Evolutionary conservation across 2,113 vertebrate species (phyloP).

Genomic region (Illadopsis cleaveri): DNA sequence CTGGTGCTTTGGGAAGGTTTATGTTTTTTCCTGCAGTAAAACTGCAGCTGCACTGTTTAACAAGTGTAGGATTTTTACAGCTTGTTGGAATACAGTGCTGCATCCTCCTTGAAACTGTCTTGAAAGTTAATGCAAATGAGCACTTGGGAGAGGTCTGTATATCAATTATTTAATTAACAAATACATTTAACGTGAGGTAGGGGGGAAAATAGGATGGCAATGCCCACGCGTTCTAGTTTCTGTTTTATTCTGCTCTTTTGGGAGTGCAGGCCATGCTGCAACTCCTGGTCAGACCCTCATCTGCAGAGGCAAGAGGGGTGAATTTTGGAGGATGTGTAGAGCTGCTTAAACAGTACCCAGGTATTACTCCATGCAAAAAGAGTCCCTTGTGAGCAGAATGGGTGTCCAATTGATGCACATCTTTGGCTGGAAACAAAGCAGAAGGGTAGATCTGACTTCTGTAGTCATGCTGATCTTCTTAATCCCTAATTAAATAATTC

Average conservation of each 20-base stretch:
- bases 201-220: neutral
- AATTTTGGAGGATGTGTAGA: neutral
- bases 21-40: neutral
- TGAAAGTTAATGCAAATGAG: neutral
- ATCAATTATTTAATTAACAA: neutral
- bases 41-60: neutral
- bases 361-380: neutral
- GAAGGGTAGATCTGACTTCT: neutral
- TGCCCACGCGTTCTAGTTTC: neutral
- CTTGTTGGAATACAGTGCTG: neutral
- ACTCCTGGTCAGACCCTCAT: neutral
- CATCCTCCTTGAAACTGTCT: neutral
- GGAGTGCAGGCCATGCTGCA: neutral
- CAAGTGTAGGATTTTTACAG: neutral
- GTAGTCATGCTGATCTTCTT: neutral
- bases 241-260: neutral
- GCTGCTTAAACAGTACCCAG: neutral
- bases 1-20: neutral
- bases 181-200: neutral
- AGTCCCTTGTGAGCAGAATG: neutral
- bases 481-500: no score
- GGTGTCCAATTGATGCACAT: fast-evolving
- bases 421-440: neutral
- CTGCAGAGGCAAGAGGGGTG: neutral
- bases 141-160: neutral